Evolutionary conservation across 2,797 vertebrate genomes (phyloP).

Genomic region (Typhlichthys subterraneus): DNA sequence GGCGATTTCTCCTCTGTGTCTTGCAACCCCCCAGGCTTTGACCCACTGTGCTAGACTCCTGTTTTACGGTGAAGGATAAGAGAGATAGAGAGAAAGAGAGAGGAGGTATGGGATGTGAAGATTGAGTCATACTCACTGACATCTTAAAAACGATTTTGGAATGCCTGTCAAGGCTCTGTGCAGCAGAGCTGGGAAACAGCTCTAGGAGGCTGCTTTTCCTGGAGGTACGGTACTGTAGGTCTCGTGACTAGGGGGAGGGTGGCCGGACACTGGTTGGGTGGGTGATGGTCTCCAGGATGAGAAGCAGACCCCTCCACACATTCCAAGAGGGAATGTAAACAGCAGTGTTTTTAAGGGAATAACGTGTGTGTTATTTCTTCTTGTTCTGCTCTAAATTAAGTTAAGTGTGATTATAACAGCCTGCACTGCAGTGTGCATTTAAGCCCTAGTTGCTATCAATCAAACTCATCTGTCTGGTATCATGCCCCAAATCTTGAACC

Average conservation of each 20-base stretch:
- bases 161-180: constrained; percentile 11
- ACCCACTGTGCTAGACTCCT: too few relatives aligned
- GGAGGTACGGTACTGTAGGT: constrained; percentile 12
- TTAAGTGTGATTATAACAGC: constrained; percentile 22
- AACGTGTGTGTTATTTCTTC: constrained; percentile 34
- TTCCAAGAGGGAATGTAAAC: constrained; percentile 64
- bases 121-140: constrained; percentile 2
- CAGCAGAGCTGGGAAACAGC: constrained; percentile 17
- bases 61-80: not conserved
- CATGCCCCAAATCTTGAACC: constrained; percentile 11
- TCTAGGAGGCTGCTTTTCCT: constrained; percentile 13
- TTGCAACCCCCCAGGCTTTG: too few relatives aligned
- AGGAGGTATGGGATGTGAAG: not conserved
- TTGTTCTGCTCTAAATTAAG: constrained; percentile 32
- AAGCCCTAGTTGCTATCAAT: not conserved
- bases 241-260: constrained; percentile 29
- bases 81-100: constrained; percentile 15
- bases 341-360: constrained; percentile 39
- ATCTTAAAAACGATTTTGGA: not conserved
- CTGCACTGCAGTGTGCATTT: constrained; percentile 5
- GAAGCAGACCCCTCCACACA: constrained; percentile 43
- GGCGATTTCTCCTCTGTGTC: too few relatives aligned
- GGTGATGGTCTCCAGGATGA: constrained; percentile 51
- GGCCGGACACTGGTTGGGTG: constrained; percentile 10
- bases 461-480: not conserved